Evolutionary conservation across 2,888 invertebrate species (phyloP), one percentile per base, ranked within the genome.

Genomic region (Acronicta alni): DNA sequence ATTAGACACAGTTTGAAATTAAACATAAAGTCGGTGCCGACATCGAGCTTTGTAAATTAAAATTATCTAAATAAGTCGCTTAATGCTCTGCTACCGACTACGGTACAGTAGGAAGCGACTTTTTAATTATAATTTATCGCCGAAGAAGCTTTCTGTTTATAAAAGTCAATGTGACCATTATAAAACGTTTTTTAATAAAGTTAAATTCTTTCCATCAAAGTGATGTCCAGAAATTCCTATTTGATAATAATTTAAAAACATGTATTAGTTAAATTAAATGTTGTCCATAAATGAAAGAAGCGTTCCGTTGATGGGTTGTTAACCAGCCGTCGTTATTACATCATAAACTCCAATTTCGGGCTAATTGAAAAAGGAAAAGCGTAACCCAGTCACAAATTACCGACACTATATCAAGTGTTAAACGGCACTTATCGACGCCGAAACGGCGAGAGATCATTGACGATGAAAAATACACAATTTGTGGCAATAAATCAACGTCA

Each of bases 401-500:
- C 80, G 90, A 91, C 93, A 94, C 93, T 94, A 93, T 81, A 94
- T 94, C 94, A 94, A 91, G 93, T 93, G 94, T 91, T 93, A 93
- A 93, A 91, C 89, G 92, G 89, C 89, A 92, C 87, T 93, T 93
- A 93, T 89, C 88, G 90, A 87, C 89, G 87, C 90, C 89, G 90
- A 90, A 90, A 90, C 88, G 86, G 84, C 89, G 87, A 88, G 87
- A 84, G 86, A 86, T 86, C 88, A 87, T 85, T 87, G 86, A 85
- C 84, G 88, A 88, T 88, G 92, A 92, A 94, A 94, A 93, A 92
- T 93, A 92, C 93, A 94, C 93, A 94, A 93, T 94, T 94, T 94
- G 88, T 86, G 86, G 84, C 77, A 62, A 92, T 94, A 93, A 92
- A 94, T 94, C 93, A 92, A 85, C 78, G 90, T 89, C 89, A 79